These are phyloP conservation scores for Drosophila subpulchrella DNA, from an alignment of 1,140 invertebrate genomes.

Conservation along the genomic window DNA sequence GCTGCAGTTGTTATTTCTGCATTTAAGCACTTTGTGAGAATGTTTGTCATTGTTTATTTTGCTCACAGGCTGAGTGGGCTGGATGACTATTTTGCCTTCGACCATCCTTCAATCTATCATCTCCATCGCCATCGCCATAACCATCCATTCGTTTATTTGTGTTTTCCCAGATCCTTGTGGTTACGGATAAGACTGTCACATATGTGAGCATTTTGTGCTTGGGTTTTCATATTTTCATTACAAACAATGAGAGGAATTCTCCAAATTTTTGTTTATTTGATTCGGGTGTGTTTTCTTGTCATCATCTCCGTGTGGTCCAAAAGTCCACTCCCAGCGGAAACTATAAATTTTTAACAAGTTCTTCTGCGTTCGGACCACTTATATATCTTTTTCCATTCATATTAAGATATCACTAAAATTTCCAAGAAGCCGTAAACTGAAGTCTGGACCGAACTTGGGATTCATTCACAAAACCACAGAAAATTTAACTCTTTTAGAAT, in stretches of 20 bases:
- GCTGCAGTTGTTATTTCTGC: slow-evolving; percentile 67
- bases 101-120: slow-evolving; percentile 34
- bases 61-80: slow-evolving; percentile 43
- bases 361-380: slow-evolving; percentile 32
- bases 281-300: slow-evolving; percentile 39
- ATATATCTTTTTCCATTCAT: slow-evolving; percentile 42
- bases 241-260: slow-evolving; percentile 31
- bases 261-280: slow-evolving; percentile 48
- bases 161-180: slow-evolving; percentile 45
- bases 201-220: slow-evolving; percentile 62
- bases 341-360: slow-evolving; percentile 68
- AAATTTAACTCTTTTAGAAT: slow-evolving; percentile 67
- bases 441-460: slow-evolving; percentile 7
- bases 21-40: slow-evolving; percentile 77
- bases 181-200: slow-evolving; percentile 35
- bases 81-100: slow-evolving; percentile 12
- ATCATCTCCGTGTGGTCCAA: slow-evolving; percentile 49
- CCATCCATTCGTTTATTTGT: slow-evolving; percentile 51
- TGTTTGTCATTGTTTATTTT: slow-evolving; percentile 78
- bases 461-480: slow-evolving; percentile 65
- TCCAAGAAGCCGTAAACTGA: slow-evolving; percentile 49
- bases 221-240: slow-evolving; percentile 59
- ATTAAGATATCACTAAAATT: slow-evolving; percentile 35
- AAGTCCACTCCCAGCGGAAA: slow-evolving; percentile 55
- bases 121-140: not conserved